Base-by-base conservation (phyloP, 2,797 vertebrate species). In the Rhabdomys pumilio region DNA sequence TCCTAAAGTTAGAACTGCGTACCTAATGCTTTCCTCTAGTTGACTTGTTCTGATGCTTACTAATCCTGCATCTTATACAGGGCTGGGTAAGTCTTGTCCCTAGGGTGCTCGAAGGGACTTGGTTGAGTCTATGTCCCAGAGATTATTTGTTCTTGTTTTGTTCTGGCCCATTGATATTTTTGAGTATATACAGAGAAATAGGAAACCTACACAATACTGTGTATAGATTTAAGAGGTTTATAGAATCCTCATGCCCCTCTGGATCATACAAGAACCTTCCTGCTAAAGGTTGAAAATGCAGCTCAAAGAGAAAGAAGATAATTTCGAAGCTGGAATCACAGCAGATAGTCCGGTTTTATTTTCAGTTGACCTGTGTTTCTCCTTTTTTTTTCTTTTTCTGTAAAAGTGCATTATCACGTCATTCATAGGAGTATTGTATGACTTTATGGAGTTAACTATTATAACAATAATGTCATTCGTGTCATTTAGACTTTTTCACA, bases 1-100 rank as follows among this genome's bases (percentile, higher is more conserved):
- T 2, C 44, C 79, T 84, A 83, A 75, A 77, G 75, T 76, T 63
- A 29, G 79, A 93, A 85, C 3, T 89, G 3, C 53, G 12, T 90
- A 34, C 82, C 8, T 79, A 85, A 83, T 53, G 34, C 4, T 88
- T 69, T 61, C 92, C 38, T 90, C 24, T 92, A 55, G 4, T 82
- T 96, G 90, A 73, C 47, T 26, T 93, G 86, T 94, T 94, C 44
- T 91, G 31, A 9, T 90, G 76, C 22, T 92, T 90, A 73, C 94
- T 65, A 82, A 59, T 3, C 75, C 26, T 50, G 73, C 44, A 31
- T 26, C 24, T 15, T 47, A 47, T 14, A 26, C 85, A 0, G 75
- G 12, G 15, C 95, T 89, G 41, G 90, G 44, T 90, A 95, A 79
- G 26, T 47, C 38, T 93, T 96, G 24, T 94, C 89, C 67, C 89